phyloP scores from a whole-genome alignment of 2,113 vertebrate species.

The Emydura subglobosa region DNA sequence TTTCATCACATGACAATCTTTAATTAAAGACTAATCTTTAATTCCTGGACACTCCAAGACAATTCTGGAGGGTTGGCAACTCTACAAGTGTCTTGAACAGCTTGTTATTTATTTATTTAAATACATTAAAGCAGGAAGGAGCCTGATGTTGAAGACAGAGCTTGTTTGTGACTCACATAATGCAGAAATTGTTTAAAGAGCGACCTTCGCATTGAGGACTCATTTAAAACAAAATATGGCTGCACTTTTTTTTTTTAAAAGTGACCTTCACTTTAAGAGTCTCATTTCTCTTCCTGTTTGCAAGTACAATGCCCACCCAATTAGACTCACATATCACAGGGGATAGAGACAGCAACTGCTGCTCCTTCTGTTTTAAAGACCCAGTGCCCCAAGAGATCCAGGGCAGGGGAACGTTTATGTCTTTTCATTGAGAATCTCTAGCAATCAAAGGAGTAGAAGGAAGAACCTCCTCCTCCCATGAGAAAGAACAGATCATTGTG shows the following conservation, averaged over 20 bases:
- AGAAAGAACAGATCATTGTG: background rate
- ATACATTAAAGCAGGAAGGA: slow-evolving; percentile 46
- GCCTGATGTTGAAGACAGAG: slow-evolving; percentile 51
- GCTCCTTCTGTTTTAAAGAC: background rate
- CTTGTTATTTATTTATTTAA: background rate
- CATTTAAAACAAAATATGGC: slow-evolving; percentile 16
- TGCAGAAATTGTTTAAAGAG: background rate
- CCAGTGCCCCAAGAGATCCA: background rate
- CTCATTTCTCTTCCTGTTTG: background rate
- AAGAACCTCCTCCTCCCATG: background rate
- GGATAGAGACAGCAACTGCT: background rate
- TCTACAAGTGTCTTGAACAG: slow-evolving; percentile 23
- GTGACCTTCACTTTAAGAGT: background rate
- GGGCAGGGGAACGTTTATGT: background rate
- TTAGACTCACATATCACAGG: background rate
- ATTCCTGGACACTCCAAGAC: background rate
- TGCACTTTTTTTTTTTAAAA: background rate
- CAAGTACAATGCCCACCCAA: background rate
- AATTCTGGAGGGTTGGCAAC: background rate
- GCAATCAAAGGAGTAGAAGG: background rate
- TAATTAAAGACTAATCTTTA: background rate
- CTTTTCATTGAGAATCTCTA: background rate
- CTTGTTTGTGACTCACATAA: slow-evolving; percentile 24
- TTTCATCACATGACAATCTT: background rate
- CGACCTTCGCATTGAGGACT: background rate